Evolutionary conservation across 2,797 vertebrate species (phyloP).

Genomic region (Taeniopygia guttata): DNA sequence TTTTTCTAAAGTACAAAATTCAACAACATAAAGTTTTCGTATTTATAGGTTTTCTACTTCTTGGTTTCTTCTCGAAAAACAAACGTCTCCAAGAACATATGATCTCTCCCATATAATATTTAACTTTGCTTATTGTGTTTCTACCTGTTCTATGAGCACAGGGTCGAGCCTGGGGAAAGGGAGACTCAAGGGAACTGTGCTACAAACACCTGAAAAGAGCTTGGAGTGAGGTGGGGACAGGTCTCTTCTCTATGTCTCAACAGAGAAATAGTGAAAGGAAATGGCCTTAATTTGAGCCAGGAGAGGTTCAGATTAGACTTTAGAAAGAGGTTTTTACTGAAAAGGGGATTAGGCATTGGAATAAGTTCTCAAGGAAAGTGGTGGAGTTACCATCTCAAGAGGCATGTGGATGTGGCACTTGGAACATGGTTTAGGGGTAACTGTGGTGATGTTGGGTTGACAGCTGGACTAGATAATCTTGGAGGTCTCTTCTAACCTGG

Average conservation of each 20-base stretch:
- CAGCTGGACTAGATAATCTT: not conserved
- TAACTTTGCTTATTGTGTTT: not conserved
- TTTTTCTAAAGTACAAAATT: not conserved
- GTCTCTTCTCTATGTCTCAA: not conserved
- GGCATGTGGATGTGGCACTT: not conserved
- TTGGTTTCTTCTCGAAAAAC: not conserved
- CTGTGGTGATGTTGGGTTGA: not conserved
- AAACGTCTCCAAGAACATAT: not conserved
- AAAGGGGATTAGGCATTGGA: no score
- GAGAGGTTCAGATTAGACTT: not conserved
- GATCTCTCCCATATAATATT: not conserved
- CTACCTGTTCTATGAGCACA: not conserved
- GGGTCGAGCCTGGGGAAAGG: not conserved
- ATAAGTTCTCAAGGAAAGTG: not conserved
- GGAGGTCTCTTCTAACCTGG: not conserved
- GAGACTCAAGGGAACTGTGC: not conserved
- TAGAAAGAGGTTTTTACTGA: not conserved
- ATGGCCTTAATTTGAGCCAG: not conserved
- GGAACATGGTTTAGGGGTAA: not conserved
- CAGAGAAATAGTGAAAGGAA: not conserved
- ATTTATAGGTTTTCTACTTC: not conserved
- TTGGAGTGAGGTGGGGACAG: not conserved
- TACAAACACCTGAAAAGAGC: not conserved
- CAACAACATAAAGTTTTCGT: not conserved
- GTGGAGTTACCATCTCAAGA: not conserved